Percentiles rank a stretch among this genome's conserved stretches.
phyloP scores from a whole-genome alignment of 2,113 vertebrate genomes.

The Miniopterus natalensis region DNA sequence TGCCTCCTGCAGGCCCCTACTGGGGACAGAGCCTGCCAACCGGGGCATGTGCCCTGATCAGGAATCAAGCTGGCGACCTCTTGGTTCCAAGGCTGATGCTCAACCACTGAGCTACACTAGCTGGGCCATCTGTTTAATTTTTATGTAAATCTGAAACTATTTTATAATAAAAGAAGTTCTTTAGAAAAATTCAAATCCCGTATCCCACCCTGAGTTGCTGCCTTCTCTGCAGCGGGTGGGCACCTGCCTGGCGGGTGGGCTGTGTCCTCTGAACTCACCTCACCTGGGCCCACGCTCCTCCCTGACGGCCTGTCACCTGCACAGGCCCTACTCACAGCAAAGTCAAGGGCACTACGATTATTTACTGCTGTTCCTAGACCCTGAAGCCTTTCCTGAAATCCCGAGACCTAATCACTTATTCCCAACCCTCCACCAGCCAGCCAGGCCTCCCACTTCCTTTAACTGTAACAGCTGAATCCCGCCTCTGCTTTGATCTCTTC shows the following conservation, averaged over 20 bases:
- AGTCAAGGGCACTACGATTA: not conserved
- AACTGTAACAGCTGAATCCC: not conserved
- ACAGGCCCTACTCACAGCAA: not conserved
- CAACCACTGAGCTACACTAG: too few relatives aligned
- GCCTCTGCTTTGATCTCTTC: not conserved
- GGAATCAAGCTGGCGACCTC: too few relatives aligned
- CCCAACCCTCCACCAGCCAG: not conserved
- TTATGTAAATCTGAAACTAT: not conserved
- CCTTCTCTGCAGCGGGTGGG: not conserved
- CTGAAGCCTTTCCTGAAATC: not conserved
- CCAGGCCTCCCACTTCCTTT: not conserved
- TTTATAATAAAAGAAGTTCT: not conserved
- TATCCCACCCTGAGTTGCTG: not conserved
- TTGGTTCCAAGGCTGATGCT: too few relatives aligned
- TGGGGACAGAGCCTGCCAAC: too few relatives aligned
- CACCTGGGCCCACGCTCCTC: not conserved
- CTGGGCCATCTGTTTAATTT: not conserved
- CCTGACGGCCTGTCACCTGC: not conserved
- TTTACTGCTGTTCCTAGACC: not conserved
- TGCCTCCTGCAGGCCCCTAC: too few relatives aligned
- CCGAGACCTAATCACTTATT: not conserved
- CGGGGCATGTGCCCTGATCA: too few relatives aligned
- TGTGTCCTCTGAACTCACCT: not conserved
- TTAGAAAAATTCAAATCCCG: not conserved
- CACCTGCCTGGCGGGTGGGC: accelerated